phyloP scores from a whole-genome alignment of 2,888 invertebrate genomes.

The Ichneumoninae sp. region DNA sequence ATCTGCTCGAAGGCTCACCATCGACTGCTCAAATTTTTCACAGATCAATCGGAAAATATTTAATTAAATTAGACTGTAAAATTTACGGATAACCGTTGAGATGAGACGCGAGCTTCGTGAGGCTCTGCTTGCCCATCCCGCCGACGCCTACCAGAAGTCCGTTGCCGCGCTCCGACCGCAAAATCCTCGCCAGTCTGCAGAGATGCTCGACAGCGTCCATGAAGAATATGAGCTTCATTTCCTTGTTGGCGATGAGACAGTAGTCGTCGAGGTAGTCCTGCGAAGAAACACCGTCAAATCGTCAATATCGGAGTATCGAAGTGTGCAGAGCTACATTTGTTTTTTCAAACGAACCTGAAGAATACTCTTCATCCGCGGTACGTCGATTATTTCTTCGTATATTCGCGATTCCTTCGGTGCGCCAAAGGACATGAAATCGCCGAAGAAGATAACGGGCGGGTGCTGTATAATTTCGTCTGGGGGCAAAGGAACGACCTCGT shows the following conservation, averaged over 20 bases:
- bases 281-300: slow-evolving; percentile 38
- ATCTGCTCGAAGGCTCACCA: slow-evolving; percentile 85
- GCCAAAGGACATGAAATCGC: slow-evolving; percentile 93
- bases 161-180: slow-evolving; percentile 95
- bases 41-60: neutral
- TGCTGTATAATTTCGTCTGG: slow-evolving; percentile 86
- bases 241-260: slow-evolving; percentile 90
- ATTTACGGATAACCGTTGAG: slow-evolving; percentile 92
- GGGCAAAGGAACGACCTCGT: slow-evolving; percentile 87
- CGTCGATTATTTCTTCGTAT: slow-evolving; percentile 93
- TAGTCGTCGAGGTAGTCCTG: slow-evolving; percentile 95
- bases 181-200: slow-evolving; percentile 92
- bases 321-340: neutral
- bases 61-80: neutral
- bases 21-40: neutral
- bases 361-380: slow-evolving; percentile 89
- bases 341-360: slow-evolving; percentile 86
- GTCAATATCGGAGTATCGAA: neutral
- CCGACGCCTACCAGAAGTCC: slow-evolving; percentile 95
- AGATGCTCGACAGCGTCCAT: slow-evolving; percentile 95
- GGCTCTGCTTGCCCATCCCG: slow-evolving; percentile 95
- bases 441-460: slow-evolving; percentile 91
- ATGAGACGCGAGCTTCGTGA: slow-evolving; percentile 93
- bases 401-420: slow-evolving; percentile 90
- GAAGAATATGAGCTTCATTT: slow-evolving; percentile 94